Percentiles rank a stretch among this genome's conserved stretches.
phyloP scores from a whole-genome alignment of 2,113 vertebrate species.

The Anhinga rufa region DNA sequence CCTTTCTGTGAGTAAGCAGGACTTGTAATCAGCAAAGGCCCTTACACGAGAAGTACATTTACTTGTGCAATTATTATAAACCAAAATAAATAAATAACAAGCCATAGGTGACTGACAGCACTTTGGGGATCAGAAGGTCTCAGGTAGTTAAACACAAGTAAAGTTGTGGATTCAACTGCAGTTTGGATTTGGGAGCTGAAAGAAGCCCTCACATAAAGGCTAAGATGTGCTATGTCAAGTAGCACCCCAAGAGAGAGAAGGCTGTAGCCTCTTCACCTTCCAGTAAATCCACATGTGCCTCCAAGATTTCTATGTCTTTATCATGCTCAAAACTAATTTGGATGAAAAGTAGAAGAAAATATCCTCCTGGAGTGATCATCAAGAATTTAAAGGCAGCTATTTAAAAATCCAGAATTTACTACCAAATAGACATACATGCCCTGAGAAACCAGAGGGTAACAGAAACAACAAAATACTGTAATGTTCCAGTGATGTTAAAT shows the following conservation, averaged over 20 bases:
- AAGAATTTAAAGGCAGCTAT: background rate
- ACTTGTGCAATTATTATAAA: background rate
- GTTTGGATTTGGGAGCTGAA: background rate
- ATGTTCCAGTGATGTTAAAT: background rate
- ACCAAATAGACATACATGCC: background rate
- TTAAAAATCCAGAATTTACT: background rate
- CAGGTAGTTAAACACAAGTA: background rate
- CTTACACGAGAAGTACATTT: background rate
- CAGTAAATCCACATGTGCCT: background rate
- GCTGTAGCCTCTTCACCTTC: background rate
- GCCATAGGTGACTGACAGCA: background rate
- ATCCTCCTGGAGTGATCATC: fast-evolving
- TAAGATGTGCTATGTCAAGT: background rate
- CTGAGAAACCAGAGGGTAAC: background rate
- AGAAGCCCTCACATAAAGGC: background rate
- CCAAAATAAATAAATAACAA: background rate
- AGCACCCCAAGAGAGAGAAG: background rate
- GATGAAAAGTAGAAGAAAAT: background rate
- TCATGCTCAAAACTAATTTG: background rate
- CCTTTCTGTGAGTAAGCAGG: constrained; percentile 10
- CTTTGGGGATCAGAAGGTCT: background rate
- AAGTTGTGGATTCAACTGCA: background rate
- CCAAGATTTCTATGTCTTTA: background rate
- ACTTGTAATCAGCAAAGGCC: background rate
- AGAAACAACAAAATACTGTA: background rate